A percentile compares a stretch with the other conserved stretches of the same genome.
phyloP scores from a whole-genome alignment of 2,113 vertebrate genomes.

The Paratilapia polleni region DNA sequence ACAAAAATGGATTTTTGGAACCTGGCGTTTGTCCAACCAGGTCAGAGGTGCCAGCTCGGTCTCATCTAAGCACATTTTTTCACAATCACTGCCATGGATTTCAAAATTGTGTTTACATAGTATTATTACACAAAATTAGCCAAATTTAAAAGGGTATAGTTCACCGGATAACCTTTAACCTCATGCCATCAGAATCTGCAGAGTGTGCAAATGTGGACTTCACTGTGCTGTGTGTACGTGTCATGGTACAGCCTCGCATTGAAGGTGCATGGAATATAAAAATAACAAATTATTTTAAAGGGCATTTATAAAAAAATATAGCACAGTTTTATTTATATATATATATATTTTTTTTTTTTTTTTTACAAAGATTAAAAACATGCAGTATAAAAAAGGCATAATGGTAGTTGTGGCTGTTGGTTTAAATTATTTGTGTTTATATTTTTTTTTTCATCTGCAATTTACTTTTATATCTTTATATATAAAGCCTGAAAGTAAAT shows the following conservation, averaged over 20 bases:
- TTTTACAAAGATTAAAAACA: background rate
- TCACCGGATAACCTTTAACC: conserved; percentile 8
- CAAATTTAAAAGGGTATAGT: conserved; percentile 1
- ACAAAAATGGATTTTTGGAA: conserved; percentile 27
- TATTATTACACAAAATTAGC: conserved; percentile 11
- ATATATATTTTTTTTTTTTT: accelerated
- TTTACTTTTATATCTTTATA: background rate
- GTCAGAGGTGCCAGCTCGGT: background rate
- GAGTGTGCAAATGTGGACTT: background rate
- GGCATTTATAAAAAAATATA: background rate
- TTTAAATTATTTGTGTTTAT: background rate
- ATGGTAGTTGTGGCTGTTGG: accelerated
- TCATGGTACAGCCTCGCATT: background rate
- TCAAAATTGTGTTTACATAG: conserved; percentile 35
- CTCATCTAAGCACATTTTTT: background rate
- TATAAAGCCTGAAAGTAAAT: background rate
- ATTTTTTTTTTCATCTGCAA: background rate
- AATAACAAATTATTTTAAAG: background rate
- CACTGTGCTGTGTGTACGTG: background rate
- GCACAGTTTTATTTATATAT: no score
- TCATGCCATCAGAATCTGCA: background rate
- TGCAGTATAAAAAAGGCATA: background rate
- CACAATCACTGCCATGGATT: conserved; percentile 30
- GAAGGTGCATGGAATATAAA: background rate
- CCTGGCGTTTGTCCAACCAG: background rate